Percentiles rank a stretch among this genome's conserved stretches.
These are phyloP conservation scores for Notiomystis cincta DNA, from an alignment of 2,113 vertebrate species.

Conservation along the genomic window DNA sequence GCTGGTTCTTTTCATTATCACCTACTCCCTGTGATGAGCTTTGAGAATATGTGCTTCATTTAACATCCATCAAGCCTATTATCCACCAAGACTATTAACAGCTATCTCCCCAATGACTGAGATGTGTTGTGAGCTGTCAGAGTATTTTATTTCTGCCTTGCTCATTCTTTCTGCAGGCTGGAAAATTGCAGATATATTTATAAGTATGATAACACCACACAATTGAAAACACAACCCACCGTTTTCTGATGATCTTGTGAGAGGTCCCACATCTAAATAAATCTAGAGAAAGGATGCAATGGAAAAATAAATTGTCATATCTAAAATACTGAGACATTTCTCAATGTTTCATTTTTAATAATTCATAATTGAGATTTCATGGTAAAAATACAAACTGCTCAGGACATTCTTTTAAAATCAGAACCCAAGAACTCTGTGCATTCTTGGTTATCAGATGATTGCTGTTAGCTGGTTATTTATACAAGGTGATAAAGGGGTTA, in stretches of 20 bases:
- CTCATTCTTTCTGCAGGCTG: not conserved
- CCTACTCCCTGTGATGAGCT: not conserved
- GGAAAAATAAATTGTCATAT: not conserved
- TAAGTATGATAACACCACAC: not conserved
- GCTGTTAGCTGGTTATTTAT: not conserved
- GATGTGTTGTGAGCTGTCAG: not conserved
- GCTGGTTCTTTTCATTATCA: not conserved
- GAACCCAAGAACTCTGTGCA: not conserved
- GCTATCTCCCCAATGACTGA: not conserved
- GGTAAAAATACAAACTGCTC: not conserved
- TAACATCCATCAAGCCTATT: conserved; percentile 31
- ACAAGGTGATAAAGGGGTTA: not conserved
- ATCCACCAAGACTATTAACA: conserved; percentile 25
- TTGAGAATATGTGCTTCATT: not conserved
- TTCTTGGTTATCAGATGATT: not conserved
- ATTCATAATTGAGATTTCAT: not conserved
- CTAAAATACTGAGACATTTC: not conserved
- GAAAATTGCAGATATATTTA: not conserved
- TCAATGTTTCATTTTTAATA: not conserved
- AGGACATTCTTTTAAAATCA: not conserved
- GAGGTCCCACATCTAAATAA: not conserved
- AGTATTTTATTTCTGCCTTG: conserved; percentile 37
- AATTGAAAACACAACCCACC: not conserved
- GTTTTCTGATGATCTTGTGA: not conserved
- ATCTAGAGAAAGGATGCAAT: not conserved